A percentile compares a stretch with the other conserved stretches of the same genome.
phyloP scores from a whole-genome alignment of 2,797 vertebrate genomes.

The Ciconia nigra region DNA sequence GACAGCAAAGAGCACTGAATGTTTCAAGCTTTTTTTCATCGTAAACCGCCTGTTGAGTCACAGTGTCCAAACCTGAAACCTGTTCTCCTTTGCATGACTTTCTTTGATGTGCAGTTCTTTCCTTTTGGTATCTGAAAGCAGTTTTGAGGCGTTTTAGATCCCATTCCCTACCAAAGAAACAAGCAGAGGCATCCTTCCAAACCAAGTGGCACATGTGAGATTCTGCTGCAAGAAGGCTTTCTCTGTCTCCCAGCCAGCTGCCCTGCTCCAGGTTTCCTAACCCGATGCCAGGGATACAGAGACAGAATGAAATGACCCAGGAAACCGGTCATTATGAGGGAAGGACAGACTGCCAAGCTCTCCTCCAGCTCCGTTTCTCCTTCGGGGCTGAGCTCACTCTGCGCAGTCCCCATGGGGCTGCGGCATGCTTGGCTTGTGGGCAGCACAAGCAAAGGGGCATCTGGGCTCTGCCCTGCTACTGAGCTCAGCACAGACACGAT shows the following conservation, averaged over 20 bases:
- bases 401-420: neutral
- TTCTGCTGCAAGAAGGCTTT: neutral
- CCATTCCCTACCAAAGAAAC: neutral
- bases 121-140: neutral
- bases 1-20: neutral
- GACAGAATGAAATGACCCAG: neutral
- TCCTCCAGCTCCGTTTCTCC: neutral
- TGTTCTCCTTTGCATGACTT: neutral
- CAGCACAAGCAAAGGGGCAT: neutral
- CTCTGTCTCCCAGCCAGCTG: neutral
- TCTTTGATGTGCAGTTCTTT: neutral
- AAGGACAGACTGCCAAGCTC: neutral
- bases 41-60: neutral
- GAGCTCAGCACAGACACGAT: neutral
- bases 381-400: neutral
- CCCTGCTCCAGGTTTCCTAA: neutral
- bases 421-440: accelerated
- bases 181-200: neutral
- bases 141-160: neutral
- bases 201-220: accelerated
- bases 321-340: neutral
- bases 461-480: neutral
- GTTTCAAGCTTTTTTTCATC: neutral
- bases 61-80: neutral
- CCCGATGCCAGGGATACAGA: neutral